Conservation (phyloP, 2,797 vertebrate genomes). For the Pseudomugil gertrudae region DNA sequence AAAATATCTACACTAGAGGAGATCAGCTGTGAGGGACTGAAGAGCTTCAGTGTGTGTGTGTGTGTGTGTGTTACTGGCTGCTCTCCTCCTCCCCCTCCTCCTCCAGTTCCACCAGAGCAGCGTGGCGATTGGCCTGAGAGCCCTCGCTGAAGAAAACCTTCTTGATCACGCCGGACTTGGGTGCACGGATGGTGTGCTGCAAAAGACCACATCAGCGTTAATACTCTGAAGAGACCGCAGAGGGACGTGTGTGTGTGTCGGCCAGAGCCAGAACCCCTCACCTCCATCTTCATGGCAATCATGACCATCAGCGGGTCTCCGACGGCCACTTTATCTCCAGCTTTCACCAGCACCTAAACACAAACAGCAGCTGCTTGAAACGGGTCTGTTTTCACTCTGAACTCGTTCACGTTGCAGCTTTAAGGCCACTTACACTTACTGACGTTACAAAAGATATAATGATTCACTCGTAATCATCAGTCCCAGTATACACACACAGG, state of each 20-base stretch:
- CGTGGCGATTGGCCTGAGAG: slow-evolving; percentile 89
- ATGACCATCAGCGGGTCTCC: slow-evolving; percentile 95
- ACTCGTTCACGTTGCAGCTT: too few species aligned
- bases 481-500: not conserved
- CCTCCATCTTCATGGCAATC: slow-evolving; percentile 99
- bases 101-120: slow-evolving; percentile 86
- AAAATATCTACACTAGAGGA: not conserved
- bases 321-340: slow-evolving; percentile 87
- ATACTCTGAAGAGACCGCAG: too few species aligned
- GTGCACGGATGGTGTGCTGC: slow-evolving; percentile 93
- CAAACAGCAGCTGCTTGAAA: slow-evolving; percentile 10
- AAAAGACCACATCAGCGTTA: not conserved
- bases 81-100: slow-evolving; percentile 76
- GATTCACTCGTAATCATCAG: too few species aligned
- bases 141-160: slow-evolving; percentile 92
- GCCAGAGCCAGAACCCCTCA: slow-evolving; percentile 59
- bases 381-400: not conserved
- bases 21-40: too few species aligned
- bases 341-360: slow-evolving; percentile 92
- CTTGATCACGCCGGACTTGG: slow-evolving; percentile 89
- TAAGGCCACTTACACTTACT: too few species aligned
- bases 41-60: not conserved
- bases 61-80: slow-evolving; percentile 46
- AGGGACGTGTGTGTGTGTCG: not conserved
- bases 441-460: too few species aligned